Conservation (phyloP, 2,888 invertebrate genomes). For the Hirtodrosophila alboralis region DNA sequence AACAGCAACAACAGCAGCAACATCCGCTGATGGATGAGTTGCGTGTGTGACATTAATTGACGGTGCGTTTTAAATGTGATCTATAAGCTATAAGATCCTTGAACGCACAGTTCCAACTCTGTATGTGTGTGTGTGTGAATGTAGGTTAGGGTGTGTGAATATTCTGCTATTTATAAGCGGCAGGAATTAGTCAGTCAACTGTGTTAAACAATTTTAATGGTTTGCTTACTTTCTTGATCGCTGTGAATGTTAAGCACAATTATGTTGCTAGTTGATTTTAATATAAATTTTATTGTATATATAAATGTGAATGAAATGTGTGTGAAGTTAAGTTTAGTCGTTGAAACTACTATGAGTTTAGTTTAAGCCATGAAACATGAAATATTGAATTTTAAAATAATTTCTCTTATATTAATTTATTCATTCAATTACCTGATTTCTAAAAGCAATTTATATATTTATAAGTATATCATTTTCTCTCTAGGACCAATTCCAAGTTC, state of each 20-base stretch:
- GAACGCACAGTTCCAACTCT: slow-evolving; percentile 60
- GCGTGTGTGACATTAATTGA: slow-evolving; percentile 90
- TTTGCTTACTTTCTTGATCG: slow-evolving; percentile 30
- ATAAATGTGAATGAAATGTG: neutral
- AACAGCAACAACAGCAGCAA: slow-evolving; percentile 83
- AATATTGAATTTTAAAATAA: neutral
- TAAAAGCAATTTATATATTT: neutral
- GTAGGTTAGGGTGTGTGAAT: slow-evolving; percentile 13
- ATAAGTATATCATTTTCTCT: slow-evolving; percentile 5
- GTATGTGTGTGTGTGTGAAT: slow-evolving; percentile 18
- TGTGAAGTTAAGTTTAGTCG: slow-evolving; percentile 7
- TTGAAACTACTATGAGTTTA: slow-evolving; percentile 7
- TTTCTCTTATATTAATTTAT: neutral
- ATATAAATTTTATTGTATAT: slow-evolving; percentile 39
- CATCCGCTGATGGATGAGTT: slow-evolving; percentile 90
- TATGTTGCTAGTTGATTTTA: slow-evolving; percentile 40
- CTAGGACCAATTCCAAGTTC: slow-evolving; percentile 52
- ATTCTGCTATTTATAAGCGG: slow-evolving; percentile 16
- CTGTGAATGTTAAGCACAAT: slow-evolving; percentile 41
- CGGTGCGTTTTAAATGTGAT: slow-evolving; percentile 84
- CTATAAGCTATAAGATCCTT: slow-evolving; percentile 71
- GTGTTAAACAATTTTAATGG: slow-evolving; percentile 30
- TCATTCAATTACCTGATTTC: neutral
- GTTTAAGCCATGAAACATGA: neutral
- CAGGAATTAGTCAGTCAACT: slow-evolving; percentile 26